Evolutionary conservation across 2,113 vertebrate genomes (phyloP), one percentile per base, ranked within the genome.

Genomic region (Canis aureus): DNA sequence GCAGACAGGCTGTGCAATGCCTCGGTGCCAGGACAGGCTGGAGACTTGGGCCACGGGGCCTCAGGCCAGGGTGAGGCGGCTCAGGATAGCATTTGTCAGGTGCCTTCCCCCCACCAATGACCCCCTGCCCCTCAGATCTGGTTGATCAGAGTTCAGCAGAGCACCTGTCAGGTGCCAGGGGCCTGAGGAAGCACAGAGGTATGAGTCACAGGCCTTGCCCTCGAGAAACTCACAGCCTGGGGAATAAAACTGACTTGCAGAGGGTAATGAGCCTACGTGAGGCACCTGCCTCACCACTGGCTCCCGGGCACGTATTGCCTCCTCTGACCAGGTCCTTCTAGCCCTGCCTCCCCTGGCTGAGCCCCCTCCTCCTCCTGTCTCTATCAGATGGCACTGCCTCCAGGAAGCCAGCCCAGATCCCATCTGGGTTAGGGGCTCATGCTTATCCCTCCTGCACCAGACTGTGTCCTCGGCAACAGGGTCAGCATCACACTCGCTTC

Each of bases 1-100:
- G 32, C 49, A 4, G 35, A 88, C 27, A 53, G 83, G 60, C 32
- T 4, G 79, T 16, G 3, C 17, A 62, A 2, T 27, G 86, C 81
- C 85, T 23, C 0, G 19, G 62, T 27, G 71, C 66, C 3, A 12
- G 0, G 17, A 25, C n/a, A 73, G 59, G 74, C 59, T 15, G 19
- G 13, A 81, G 53, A 29, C 74, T 55, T 57, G 15, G 2, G n/a
- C 85, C 94, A 53, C 5, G 2, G 38, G 89, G 59, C 35, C 64
- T 66, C 1, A 1, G 67, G 25, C 3, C 0, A 0, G 53, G 29
- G 27, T 0, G 1, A 9, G 23, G 85, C 53, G 51, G 9, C 60
- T 69, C 27, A 64, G 27, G 23, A 87, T 1, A 83, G 53, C 38
- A 15, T 29, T 20, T 11, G 29, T 35, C n/a, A 38, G 55, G 78